phyloP scores from a whole-genome alignment of 2,888 invertebrate species.

The Morpho helenor region DNA sequence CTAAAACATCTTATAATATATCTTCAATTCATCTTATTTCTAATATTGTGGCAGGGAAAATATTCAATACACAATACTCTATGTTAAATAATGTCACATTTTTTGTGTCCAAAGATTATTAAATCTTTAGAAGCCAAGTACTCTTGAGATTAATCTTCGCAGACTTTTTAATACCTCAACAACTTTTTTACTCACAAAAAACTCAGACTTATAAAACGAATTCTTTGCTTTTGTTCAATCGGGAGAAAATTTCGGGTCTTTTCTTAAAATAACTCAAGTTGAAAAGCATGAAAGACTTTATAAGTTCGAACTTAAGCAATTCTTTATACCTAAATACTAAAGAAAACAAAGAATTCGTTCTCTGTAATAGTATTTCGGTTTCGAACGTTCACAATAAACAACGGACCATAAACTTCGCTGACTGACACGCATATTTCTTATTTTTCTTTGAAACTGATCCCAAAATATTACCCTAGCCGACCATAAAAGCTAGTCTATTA shows the following conservation, averaged over 20 bases:
- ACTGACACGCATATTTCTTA: slow-evolving; percentile 56
- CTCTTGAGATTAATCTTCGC: slow-evolving; percentile 13
- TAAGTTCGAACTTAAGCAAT: slow-evolving; percentile 20
- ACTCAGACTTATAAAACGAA: slow-evolving; percentile 21
- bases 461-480: slow-evolving; percentile 44
- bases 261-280: slow-evolving; percentile 27
- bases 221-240: slow-evolving; percentile 28
- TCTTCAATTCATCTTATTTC: no score
- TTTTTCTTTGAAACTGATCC: slow-evolving; percentile 61
- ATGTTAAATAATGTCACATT: neutral
- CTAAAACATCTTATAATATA: no score
- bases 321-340: slow-evolving; percentile 22
- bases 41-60: no score
- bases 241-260: slow-evolving; percentile 23
- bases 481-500: slow-evolving; percentile 64
- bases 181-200: slow-evolving; percentile 20
- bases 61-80: no score
- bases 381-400: slow-evolving; percentile 51
- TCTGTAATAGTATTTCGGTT: slow-evolving; percentile 43
- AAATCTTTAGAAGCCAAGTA: slow-evolving; percentile 8
- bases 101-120: slow-evolving; percentile 6
- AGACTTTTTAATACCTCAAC: slow-evolving; percentile 18
- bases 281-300: slow-evolving; percentile 27
- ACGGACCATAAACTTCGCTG: slow-evolving; percentile 52
- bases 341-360: slow-evolving; percentile 59